Base-by-base conservation (phyloP, 2,888 invertebrate species). In the Orchestes rusci region DNA sequence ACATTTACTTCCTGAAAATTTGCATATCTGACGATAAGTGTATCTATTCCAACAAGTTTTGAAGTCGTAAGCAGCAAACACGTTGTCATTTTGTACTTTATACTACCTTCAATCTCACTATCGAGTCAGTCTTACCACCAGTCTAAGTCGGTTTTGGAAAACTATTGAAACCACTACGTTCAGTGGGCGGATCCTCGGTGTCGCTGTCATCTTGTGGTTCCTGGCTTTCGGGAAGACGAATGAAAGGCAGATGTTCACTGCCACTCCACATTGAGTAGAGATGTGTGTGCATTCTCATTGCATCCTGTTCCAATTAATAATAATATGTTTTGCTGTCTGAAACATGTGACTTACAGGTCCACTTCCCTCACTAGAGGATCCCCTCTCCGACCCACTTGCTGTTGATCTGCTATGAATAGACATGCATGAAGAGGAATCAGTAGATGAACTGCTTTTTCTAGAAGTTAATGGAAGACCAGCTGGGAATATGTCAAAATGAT, bases 391-490 rank as follows among this genome's bases (percentile, higher is more conserved):
- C 12, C 70, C 71, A 47, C 72, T 69, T 2, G 70, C 68, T 4
- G 71, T 71, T 2, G 76, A 76, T 46, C 75, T 66, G 53, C 75
- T 75, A 53, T 76, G 75, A 23, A 74, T 73, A 3, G 76, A 76
- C 23, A 76, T 63, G 58, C 76, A 71, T 4, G 72, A 72, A 5
- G 71, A 76, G 2, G 72, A 76, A 23, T 76, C 76, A 48, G 77
- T 77, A 3, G 76, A 76, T 0, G 77, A 77, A 30, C 76, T 76
- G 53, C 76, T 76, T 59, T 74, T 76, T 61, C 77, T 75, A 16
- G 76, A 69, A 16, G 76, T 76, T 19, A 70, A 64, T 23, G 70
- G 66, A 40, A 64, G 53, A n/a, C 59, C 65, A 3, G 66, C 61
- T 16, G 68, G 68, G 54, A 69, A 66, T 46, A 68, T 67, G 50